phyloP scores from a whole-genome alignment of 2,797 vertebrate genomes.

The Basileuterus tristriatus region DNA sequence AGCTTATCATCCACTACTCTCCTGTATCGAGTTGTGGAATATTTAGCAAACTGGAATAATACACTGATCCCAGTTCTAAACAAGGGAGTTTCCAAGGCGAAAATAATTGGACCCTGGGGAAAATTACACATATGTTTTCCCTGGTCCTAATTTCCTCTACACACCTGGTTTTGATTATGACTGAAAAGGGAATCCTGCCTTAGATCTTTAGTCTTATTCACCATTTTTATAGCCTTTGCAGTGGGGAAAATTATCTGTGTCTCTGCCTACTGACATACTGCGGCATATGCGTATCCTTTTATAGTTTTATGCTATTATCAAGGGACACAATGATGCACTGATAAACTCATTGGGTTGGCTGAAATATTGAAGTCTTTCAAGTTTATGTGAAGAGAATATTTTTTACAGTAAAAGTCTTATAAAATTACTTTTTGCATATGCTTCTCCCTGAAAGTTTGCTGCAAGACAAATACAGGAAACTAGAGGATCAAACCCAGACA shows the following conservation, averaged over 20 bases:
- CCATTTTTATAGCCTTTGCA: background rate
- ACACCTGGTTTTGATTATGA: background rate
- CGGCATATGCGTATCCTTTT: background rate
- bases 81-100: background rate
- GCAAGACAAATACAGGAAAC: background rate
- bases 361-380: background rate
- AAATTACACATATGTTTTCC: background rate
- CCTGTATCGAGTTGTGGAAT: fast-evolving
- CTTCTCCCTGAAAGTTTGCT: background rate
- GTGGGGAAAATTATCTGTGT: background rate
- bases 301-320: background rate
- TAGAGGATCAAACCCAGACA: background rate
- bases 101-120: background rate
- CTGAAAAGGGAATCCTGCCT: background rate
- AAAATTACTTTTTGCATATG: background rate
- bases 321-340: background rate
- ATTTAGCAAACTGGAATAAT: background rate
- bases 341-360: background rate
- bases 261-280: background rate
- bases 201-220: background rate
- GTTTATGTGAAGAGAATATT: background rate
- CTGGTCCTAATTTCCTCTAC: background rate
- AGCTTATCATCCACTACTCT: background rate
- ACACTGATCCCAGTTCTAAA: background rate
- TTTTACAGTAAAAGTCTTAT: background rate